These are phyloP conservation scores for Paradoxurus hermaphroditus DNA, from an alignment of 2,113 vertebrate genomes.

Conservation along the genomic window DNA sequence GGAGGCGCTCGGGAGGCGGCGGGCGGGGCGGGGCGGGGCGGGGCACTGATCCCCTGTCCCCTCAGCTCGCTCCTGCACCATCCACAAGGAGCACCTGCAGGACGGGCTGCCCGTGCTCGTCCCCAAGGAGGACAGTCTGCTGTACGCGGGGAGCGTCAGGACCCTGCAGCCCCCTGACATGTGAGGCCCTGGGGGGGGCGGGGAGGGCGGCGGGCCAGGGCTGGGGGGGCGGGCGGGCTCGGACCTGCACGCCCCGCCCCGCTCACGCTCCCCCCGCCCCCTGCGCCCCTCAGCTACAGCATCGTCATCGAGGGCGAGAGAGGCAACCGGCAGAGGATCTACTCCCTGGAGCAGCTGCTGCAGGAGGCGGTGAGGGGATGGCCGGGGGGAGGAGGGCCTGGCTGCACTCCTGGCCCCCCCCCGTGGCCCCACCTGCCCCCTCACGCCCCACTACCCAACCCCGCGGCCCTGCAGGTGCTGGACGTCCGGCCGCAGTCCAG, in stretches of 20 bases:
- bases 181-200: slow-evolving; percentile 79
- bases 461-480: slow-evolving; percentile 85
- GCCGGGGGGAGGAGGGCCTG: not conserved
- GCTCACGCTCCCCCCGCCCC: not conserved
- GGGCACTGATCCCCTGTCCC: not conserved
- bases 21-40: rapidly evolving
- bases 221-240: rapidly evolving
- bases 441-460: rapidly evolving
- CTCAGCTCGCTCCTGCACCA: slow-evolving; percentile 85
- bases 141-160: slow-evolving; percentile 93
- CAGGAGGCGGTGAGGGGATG: slow-evolving; percentile 92
- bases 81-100: slow-evolving; percentile 91
- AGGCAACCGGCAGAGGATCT: slow-evolving; percentile 94
- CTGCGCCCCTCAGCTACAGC: slow-evolving; percentile 87
- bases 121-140: slow-evolving; percentile 94
- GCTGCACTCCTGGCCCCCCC: not conserved
- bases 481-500: slow-evolving; percentile 91
- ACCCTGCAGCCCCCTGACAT: slow-evolving; percentile 92
- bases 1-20: rapidly evolving
- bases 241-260: rapidly evolving
- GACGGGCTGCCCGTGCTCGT: slow-evolving; percentile 95
- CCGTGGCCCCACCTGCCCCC: rapidly evolving
- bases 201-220: rapidly evolving
- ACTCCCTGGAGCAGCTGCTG: slow-evolving; percentile 95
- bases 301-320: slow-evolving; percentile 94